These are phyloP conservation scores for Lordiphosa mommai DNA, from an alignment of 1,140 invertebrate species.

Conservation along the genomic window DNA sequence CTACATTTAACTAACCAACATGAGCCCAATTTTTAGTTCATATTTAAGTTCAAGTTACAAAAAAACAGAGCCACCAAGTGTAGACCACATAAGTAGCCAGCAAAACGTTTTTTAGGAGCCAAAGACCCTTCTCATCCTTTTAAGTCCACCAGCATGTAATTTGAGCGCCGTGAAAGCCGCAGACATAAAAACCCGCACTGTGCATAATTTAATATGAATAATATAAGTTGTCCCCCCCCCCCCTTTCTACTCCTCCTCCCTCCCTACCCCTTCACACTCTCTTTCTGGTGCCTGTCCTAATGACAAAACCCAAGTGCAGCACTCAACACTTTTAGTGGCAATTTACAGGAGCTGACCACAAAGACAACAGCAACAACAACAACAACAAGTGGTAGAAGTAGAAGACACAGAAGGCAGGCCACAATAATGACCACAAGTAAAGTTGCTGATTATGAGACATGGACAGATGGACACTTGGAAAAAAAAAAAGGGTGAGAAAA, in stretches of 20 bases:
- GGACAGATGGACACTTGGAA: conserved; percentile 12
- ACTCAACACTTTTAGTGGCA: conserved; percentile 76
- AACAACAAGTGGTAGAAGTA: conserved; percentile 5
- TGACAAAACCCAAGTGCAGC: conserved; percentile 63
- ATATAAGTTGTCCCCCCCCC: conserved; percentile 41
- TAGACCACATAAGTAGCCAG: no score
- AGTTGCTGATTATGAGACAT: conserved; percentile 57
- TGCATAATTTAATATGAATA: conserved; percentile 76
- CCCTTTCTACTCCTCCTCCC: no score
- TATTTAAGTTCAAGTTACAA: no score
- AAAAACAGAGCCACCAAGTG: background rate
- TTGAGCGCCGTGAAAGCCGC: conserved; percentile 70
- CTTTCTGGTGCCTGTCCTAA: conserved; percentile 30
- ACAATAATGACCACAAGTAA: conserved; percentile 60
- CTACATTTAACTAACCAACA: no score
- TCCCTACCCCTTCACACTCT: background rate
- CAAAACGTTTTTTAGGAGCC: no score
- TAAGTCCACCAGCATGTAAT: conserved; percentile 44
- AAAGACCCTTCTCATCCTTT: background rate
- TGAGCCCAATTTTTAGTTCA: no score
- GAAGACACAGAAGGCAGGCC: conserved; percentile 11
- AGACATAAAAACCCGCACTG: conserved; percentile 48
- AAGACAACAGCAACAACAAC: conserved; percentile 5
- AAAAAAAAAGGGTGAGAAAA: conserved; percentile 24
- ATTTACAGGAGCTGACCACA: conserved; percentile 75